Conservation (phyloP, 2,113 vertebrate genomes). For the Anthoscopus minutus region DNA sequence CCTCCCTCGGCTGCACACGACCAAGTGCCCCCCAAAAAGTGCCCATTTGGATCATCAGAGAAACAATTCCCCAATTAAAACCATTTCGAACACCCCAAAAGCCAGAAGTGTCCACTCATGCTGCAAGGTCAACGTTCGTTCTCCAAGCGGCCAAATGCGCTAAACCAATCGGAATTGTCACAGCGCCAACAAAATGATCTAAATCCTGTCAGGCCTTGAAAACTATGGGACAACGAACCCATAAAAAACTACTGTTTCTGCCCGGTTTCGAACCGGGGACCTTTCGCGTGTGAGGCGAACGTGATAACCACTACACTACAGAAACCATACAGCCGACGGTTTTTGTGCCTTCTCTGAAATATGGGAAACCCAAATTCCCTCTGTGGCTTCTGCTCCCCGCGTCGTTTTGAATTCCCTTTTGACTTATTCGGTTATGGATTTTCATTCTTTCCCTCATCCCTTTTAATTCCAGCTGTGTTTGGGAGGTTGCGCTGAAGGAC, state of each 20-base stretch:
- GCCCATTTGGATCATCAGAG: neutral
- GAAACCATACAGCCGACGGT: neutral
- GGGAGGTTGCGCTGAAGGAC: neutral
- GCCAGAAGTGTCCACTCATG: rapidly evolving
- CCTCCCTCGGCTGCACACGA: neutral
- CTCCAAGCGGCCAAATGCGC: neutral
- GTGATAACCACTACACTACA: conserved; percentile 64
- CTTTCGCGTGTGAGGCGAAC: conserved; percentile 60
- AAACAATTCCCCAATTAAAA: neutral
- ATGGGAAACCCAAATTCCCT: rapidly evolving
- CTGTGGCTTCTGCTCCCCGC: rapidly evolving
- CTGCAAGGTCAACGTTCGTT: rapidly evolving
- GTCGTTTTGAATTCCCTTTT: no score
- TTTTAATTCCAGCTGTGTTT: neutral
- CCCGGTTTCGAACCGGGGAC: conserved; percentile 55
- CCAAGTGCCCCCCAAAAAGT: no score
- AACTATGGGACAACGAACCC: no score
- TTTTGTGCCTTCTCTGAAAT: no score
- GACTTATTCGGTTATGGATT: no score
- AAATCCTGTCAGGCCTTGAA: rapidly evolving
- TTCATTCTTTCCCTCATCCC: no score
- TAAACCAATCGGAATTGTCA: neutral
- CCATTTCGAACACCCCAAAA: neutral
- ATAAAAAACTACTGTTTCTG: neutral
- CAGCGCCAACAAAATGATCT: neutral